phyloP scores from a whole-genome alignment of 2,888 invertebrate genomes.

The Chelonus formosanus region DNA sequence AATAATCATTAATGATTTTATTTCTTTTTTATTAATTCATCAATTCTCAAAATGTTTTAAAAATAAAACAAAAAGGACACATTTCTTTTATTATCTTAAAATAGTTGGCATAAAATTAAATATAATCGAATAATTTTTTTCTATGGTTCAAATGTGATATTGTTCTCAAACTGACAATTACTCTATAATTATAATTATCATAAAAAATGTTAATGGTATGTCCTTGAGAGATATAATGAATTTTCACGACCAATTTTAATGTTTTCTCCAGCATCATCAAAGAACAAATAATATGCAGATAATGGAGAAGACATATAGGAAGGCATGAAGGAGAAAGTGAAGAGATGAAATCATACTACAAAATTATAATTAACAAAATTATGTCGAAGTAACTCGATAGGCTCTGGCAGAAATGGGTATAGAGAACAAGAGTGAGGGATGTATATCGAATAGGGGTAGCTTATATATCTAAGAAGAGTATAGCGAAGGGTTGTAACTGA shows the following conservation, averaged over 20 bases:
- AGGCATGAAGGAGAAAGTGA: slow-evolving; percentile 16
- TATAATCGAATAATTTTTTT: too few species aligned
- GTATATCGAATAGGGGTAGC: slow-evolving; percentile 43
- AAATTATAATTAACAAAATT: slow-evolving; percentile 65
- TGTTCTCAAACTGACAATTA: too few species aligned
- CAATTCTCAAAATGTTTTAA: too few species aligned
- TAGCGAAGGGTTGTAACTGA: slow-evolving; percentile 25
- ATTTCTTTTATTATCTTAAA: too few species aligned
- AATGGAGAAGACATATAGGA: slow-evolving; percentile 6
- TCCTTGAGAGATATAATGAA: too few species aligned
- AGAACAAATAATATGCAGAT: slow-evolving; percentile 9
- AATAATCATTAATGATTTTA: too few species aligned
- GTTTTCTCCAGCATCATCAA: slow-evolving; percentile 1
- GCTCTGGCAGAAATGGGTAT: slow-evolving; percentile 45
- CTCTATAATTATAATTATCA: neutral
- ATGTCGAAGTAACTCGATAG: slow-evolving; percentile 63
- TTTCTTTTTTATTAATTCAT: too few species aligned
- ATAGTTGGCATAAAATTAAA: too few species aligned
- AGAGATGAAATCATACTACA: slow-evolving; percentile 54
- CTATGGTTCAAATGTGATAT: too few species aligned
- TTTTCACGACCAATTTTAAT: neutral
- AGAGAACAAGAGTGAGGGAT: slow-evolving; percentile 34
- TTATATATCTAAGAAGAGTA: slow-evolving; percentile 56
- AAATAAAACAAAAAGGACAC: too few species aligned
- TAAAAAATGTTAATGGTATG: too few species aligned